Evolutionary conservation across 1,140 invertebrate species (phyloP), one percentile per base, ranked within the genome.

Genomic region (Drosophila teissieri): DNA sequence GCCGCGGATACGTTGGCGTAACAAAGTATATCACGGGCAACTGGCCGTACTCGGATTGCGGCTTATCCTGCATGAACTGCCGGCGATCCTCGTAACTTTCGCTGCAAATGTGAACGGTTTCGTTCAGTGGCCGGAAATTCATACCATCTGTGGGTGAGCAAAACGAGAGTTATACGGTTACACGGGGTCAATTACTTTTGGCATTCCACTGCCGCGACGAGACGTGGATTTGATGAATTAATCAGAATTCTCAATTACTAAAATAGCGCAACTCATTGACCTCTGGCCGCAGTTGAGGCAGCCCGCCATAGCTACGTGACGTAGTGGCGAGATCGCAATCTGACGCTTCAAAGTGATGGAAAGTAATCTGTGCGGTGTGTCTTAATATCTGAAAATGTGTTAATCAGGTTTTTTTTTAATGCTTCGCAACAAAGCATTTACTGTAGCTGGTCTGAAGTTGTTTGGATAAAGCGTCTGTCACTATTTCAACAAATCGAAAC

Each of bases 1-100:
- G 94, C 86, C 98, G 93, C 6, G 93, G 89, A 91, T 95, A 94
- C 45, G 95, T 96, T 57, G 95, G 95, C 2, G 96, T 97, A 12
- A 97, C 94, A 67, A 96, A 95, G 84, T 95, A 95, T 44, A 96
- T 95, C 39, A 84, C 63, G 56, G 84, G 84, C 73, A 75, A 24
- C 44, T 90, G 57, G 10, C 62, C 68, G 19, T 89, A 92, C 15
- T 73, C 75, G 14, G 48, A 58, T 12, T 55, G 54, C 8, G 84
- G 82, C 4, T 77, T 89, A 61, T 91, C 84, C 72, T 89, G 82
- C 68, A 91, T 76, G 49, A 83, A 91, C 14, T 67, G 40, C 3
- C 91, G 85, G 1, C 48, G 68, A 74, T 92, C 91, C 40, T 68
- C 65, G 49, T 69, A 53, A 36, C 60, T 80, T 24, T 92, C 91